Evolutionary conservation across 2,113 vertebrate genomes (phyloP), one percentile per base, ranked within the genome.

Genomic region (Desmodus rotundus): DNA sequence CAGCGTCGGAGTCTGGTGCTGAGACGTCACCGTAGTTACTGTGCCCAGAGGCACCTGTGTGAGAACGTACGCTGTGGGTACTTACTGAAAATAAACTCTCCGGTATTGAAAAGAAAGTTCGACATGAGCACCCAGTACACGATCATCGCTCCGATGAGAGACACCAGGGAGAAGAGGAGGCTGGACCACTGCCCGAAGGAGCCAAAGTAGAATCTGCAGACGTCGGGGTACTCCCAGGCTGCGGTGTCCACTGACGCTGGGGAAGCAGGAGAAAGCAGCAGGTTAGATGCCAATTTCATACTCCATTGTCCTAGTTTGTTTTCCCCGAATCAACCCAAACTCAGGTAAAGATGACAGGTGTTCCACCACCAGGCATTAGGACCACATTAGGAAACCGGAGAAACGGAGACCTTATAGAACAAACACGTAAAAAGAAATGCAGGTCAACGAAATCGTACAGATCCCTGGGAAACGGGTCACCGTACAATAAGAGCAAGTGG

Each of bases 81-180:
- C 99, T 99, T 98, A 99, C 99, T 99, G 98, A 99, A 99, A 97
- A 99, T 99, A 96, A 99, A 99, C 97, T 99, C 99, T 45, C 99
- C 99, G 0, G 99, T 99, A 97, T 99, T 99, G 97, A 98, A 99
- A 54, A 99, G 98, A 96, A 99, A 99, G 98, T 99, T 99, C 94
- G 99, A 99, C 99, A 99, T 99, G 88, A 99, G 99, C 41, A 99
- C 99, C 99, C 99, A 99, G 96, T 99, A 99, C 94, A 99, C 99
- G 96, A 99, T 98, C 99, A 99, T 99, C 74, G 99, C 99, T 97
- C 99, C 99, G 92, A 99, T 97, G 45, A 99, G 98, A 0, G 99
- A 99, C 92, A 99, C 98, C 98, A 99, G 97, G 43, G 99, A 99
- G 98, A 99, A 99, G 10, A 99, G 41, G 56, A 99, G 98, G 96